Percentiles rank a stretch among this genome's conserved stretches.
Evolutionary conservation across 2,797 vertebrate genomes (phyloP).

Genomic region (Champsocephalus esox): DNA sequence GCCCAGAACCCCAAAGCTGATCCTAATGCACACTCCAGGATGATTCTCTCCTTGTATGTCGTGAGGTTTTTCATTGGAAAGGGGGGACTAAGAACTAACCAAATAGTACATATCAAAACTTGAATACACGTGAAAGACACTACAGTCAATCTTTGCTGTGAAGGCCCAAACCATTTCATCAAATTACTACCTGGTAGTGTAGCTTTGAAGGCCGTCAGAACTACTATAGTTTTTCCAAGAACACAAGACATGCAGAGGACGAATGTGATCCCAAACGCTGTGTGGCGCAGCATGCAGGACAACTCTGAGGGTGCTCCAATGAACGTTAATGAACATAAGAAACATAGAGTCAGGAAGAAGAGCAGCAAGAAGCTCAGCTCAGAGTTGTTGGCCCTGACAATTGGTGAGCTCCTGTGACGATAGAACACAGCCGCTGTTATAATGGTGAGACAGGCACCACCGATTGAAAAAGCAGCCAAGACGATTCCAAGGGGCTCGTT

Average conservation of each 20-base stretch:
- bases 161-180: constrained; percentile 79
- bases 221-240: constrained; percentile 77
- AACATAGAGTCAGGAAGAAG: constrained; percentile 77
- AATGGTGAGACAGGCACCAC: too few species aligned
- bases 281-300: constrained; percentile 80
- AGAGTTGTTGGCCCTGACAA: too few species aligned
- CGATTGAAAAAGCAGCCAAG: too few species aligned
- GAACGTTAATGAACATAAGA: constrained; percentile 78
- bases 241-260: constrained; percentile 76
- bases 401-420: too few species aligned
- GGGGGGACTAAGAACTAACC: constrained; percentile 41
- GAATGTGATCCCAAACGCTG: constrained; percentile 74
- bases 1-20: too few species aligned
- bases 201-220: constrained; percentile 77
- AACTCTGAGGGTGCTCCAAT: constrained; percentile 75
- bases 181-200: constrained; percentile 75
- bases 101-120: constrained; percentile 74
- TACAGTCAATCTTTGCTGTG: constrained; percentile 76
- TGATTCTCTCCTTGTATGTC: too few species aligned
- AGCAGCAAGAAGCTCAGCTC: too few species aligned
- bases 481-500: too few species aligned
- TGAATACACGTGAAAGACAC: constrained; percentile 74
- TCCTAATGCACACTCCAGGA: too few species aligned
- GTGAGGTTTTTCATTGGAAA: too few species aligned
- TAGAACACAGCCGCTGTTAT: too few species aligned